Evolutionary conservation across 2,797 vertebrate species (phyloP), one percentile per base, ranked within the genome.

Genomic region (Cyprinodon diabolis): DNA sequence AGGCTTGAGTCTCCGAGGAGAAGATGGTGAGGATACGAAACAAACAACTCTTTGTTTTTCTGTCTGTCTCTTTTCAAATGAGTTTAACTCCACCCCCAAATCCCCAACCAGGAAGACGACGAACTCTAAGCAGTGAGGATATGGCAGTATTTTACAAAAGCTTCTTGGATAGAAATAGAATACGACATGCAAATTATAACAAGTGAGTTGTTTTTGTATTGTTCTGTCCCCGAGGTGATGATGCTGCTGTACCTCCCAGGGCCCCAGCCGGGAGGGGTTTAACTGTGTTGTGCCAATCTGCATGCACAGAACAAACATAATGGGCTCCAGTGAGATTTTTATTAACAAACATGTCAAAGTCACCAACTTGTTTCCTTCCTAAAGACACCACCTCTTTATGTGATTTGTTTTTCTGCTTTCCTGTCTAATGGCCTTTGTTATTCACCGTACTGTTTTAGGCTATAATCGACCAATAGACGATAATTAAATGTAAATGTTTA

Each of bases 101-200:
- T 30, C 30, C 30, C 92, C 91, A 43, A 43, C 74, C 90, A 99
- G 98, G 98, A 77, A 93, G 93, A 2, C 96, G 94, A 81, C 92
- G 87, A 45, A 82, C 91, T 19, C 74, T 98, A 83, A 91, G 67
- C 86, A 96, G 94, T 65, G 97, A 99, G 77, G 96, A 98, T 90
- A 99, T 99, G 97, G 96, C 97, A 6, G 93, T 95, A 47, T 99
- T 99, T 84, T 99, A 99, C 91, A 97, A 97, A 94, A 90, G 89
- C 63, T 99, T 99, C 88, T 91, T 99, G 80, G 96, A 95, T 79
- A 94, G 88, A 90, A 99, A 99, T 92, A 93, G 93, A 68, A 89
- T 66, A 78, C 97, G 96, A 84, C 97, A 99, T 69, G 83, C 94
- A 79, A 77, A 72, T 72, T 99, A 99, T 83, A 99, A 98, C 94